Evolutionary conservation across 2,888 invertebrate species (phyloP).

Genomic region (Megaustenia siamemsis): DNA sequence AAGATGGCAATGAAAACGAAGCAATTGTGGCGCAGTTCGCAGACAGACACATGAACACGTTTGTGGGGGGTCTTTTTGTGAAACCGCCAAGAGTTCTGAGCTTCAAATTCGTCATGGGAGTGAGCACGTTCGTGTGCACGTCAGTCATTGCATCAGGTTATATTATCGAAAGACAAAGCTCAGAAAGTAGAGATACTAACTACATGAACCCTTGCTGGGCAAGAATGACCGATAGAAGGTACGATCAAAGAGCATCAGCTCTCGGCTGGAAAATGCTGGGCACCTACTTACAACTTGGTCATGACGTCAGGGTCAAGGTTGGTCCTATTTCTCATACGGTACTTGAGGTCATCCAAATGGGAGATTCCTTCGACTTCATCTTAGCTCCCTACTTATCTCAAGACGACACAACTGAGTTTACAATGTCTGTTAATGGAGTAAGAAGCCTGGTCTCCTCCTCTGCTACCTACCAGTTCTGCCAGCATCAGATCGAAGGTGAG

Average conservation of each 20-base stretch:
- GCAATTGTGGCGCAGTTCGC: neutral
- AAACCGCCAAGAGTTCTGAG: neutral
- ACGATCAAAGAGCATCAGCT: neutral
- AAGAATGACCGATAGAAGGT: neutral
- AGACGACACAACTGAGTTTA: neutral
- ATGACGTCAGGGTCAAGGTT: neutral
- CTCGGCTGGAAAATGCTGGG: neutral
- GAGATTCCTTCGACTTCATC: neutral
- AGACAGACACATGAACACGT: neutral
- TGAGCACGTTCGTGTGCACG: no score
- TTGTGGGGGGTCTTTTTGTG: neutral
- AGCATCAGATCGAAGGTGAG: conserved; percentile 26
- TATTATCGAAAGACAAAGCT: no score
- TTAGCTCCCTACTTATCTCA: conserved; percentile 8
- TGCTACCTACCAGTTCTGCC: neutral
- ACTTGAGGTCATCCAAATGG: conserved; percentile 5
- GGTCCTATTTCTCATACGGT: conserved; percentile 2
- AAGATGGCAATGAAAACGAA: neutral
- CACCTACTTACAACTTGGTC: conserved; percentile 5
- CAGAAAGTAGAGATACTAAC: neutral
- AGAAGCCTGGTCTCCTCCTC: conserved; percentile 11
- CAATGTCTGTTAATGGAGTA: neutral
- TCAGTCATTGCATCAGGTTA: no score
- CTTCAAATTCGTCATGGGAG: neutral
- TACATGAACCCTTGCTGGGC: neutral